These are phyloP conservation scores for Sphenopsis melanotis DNA, from an alignment of 2,797 vertebrate genomes.

Conservation along the genomic window DNA sequence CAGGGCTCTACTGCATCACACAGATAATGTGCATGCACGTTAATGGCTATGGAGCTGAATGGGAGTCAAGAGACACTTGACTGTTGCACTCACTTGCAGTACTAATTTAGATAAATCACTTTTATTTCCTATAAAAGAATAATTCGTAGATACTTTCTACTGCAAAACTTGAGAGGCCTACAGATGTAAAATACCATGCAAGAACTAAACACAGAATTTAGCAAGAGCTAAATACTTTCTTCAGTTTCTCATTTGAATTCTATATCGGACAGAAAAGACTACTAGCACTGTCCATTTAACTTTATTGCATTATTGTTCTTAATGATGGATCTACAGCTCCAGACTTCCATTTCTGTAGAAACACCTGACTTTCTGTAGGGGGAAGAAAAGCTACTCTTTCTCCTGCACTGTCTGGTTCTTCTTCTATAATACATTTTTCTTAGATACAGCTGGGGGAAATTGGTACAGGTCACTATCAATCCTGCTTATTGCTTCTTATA, in stretches of 20 bases:
- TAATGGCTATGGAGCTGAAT: not conserved
- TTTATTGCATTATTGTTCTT: not conserved
- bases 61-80: not conserved
- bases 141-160: not conserved
- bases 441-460: not conserved
- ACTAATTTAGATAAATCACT: not conserved
- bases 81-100: not conserved
- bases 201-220: not conserved
- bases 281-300: not conserved
- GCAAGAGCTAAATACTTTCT: not conserved
- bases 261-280: not conserved
- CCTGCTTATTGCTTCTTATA: not conserved
- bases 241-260: not conserved
- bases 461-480: not conserved
- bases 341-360: not conserved
- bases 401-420: not conserved
- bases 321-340: not conserved
- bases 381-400: not conserved
- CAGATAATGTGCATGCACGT: not conserved
- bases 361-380: not conserved
- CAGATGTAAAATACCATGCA: not conserved
- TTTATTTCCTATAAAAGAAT: not conserved
- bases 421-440: not conserved
- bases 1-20: not conserved
- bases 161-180: not conserved